Conservation (phyloP, 2,888 invertebrate species). For the Belgica antarctica region DNA sequence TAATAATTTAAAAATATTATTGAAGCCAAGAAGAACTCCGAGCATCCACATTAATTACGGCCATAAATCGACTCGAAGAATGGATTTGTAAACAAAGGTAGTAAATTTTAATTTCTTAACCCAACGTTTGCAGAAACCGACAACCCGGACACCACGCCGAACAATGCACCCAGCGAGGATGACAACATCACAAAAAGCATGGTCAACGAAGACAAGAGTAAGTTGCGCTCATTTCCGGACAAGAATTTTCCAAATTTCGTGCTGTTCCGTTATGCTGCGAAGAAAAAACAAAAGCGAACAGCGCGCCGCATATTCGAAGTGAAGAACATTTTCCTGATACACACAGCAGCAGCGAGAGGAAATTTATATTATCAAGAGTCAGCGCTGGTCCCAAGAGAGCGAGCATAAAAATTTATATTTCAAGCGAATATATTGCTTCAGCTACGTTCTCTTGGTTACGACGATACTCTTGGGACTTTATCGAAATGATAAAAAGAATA, state of each 20-base stretch:
- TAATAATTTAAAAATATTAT: background rate
- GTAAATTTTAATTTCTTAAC: background rate
- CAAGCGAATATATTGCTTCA: constrained; percentile 43
- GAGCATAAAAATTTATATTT: constrained; percentile 44
- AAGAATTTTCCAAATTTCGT: too few relatives aligned
- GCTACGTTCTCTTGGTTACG: constrained; percentile 36
- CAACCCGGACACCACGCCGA: background rate
- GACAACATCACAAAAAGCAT: background rate
- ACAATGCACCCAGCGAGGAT: constrained; percentile 8
- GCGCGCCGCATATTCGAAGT: background rate
- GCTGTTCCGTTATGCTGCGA: constrained; percentile 16
- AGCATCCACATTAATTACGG: background rate
- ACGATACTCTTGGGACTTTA: constrained; percentile 32
- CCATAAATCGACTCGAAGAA: constrained; percentile 5
- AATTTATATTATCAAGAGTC: constrained; percentile 41
- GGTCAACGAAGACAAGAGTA: constrained; percentile 1
- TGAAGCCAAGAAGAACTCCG: constrained; percentile 1
- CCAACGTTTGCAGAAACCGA: background rate
- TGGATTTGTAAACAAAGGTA: background rate
- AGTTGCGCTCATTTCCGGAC: background rate
- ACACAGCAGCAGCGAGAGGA: constrained; percentile 7
- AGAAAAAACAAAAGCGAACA: background rate
- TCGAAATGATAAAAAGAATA: constrained; percentile 42
- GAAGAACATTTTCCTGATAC: constrained; percentile 33
- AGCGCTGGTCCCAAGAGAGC: constrained; percentile 33